phyloP scores from a whole-genome alignment of 2,113 vertebrate species.

The Cryptoleucopteryx plumbea region DNA sequence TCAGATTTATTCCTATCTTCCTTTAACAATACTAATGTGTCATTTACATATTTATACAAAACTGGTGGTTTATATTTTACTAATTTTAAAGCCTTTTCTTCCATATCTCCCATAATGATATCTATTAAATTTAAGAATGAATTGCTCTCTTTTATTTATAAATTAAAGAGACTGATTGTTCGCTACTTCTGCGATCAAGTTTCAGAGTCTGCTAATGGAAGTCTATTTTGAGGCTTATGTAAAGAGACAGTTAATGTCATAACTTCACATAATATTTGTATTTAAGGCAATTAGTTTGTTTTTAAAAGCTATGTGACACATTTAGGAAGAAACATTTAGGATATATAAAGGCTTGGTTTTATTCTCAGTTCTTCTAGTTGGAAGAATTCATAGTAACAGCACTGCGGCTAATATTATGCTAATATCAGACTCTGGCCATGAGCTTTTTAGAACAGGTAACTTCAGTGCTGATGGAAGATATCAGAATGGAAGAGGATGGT shows the following conservation, averaged over 20 bases:
- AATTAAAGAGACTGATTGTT: neutral
- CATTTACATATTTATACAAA: constrained; percentile 43
- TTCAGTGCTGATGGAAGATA: neutral
- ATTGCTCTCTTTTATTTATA: neutral
- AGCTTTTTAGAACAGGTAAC: neutral
- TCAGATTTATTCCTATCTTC: neutral
- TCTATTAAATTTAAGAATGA: neutral
- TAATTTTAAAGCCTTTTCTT: constrained; percentile 33
- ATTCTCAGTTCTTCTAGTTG: neutral
- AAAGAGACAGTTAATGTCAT: neutral
- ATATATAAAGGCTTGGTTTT: neutral
- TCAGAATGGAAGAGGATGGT: neutral
- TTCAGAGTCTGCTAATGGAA: neutral
- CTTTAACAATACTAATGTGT: constrained; percentile 9
- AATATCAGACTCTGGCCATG: neutral
- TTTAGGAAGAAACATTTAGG: neutral
- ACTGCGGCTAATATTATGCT: neutral
- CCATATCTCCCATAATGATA: neutral
- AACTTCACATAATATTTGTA: neutral
- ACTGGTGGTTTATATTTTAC: neutral
- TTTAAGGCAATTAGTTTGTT: neutral
- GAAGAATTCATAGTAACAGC: neutral
- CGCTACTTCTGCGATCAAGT: neutral
- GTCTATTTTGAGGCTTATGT: neutral
- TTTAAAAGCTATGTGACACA: neutral